These are phyloP conservation scores for Pharmacophagus antenor DNA, from an alignment of 2,888 invertebrate genomes.

Conservation along the genomic window DNA sequence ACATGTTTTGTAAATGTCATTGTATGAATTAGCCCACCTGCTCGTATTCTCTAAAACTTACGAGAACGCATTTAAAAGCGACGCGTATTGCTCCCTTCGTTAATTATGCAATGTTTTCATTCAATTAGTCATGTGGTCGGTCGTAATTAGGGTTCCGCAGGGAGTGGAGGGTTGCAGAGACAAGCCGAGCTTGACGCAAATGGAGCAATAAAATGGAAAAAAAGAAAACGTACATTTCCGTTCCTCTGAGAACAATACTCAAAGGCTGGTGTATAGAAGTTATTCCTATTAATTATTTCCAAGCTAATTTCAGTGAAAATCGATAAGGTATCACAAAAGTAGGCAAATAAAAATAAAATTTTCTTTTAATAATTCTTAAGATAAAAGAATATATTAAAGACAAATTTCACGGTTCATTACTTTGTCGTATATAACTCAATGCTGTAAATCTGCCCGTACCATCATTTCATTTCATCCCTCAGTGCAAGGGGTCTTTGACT, in stretches of 20 bases:
- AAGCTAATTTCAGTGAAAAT: background rate
- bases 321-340: background rate
- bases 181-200: conserved; percentile 58
- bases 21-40: background rate
- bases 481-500: too few species aligned
- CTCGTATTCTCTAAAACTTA: conserved; percentile 6
- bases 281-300: conserved; percentile 43
- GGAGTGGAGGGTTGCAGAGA: conserved; percentile 50
- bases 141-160: conserved; percentile 65
- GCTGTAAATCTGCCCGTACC: too few species aligned
- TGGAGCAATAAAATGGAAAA: conserved; percentile 60
- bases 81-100: conserved; percentile 44
- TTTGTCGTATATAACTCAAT: too few species aligned
- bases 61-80: conserved; percentile 28
- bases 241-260: conserved; percentile 56
- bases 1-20: background rate
- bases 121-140: conserved; percentile 69
- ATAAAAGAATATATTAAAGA: too few species aligned
- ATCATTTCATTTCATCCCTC: too few species aligned
- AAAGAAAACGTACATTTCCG: conserved; percentile 44
- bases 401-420: too few species aligned
- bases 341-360: too few species aligned
- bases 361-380: too few species aligned
- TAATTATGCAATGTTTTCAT: conserved; percentile 76
- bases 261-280: conserved; percentile 40